phyloP scores from a whole-genome alignment of 2,797 vertebrate species.

The Dicrostonyx torquatus region DNA sequence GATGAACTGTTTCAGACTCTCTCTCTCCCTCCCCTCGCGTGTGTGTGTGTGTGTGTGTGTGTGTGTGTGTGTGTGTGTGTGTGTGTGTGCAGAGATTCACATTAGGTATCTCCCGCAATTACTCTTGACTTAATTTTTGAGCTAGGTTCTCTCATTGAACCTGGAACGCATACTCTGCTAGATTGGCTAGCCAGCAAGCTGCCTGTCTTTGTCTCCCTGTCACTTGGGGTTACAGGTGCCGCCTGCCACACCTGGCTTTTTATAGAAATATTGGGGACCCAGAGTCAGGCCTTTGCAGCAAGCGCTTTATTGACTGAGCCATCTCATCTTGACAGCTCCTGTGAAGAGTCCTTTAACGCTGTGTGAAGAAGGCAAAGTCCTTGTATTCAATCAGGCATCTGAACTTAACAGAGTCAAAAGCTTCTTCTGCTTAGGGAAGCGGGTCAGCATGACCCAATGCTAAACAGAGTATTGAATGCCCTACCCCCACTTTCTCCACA shows the following conservation, averaged over 20 bases:
- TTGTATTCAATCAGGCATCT: background rate
- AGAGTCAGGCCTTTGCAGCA: background rate
- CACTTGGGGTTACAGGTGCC: background rate
- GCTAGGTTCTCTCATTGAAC: background rate
- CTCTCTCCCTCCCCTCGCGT: background rate
- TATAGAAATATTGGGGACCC: background rate
- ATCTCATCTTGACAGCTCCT: background rate
- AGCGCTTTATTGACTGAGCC: background rate
- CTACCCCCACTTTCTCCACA: background rate
- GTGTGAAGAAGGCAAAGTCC: background rate
- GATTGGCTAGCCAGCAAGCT: background rate
- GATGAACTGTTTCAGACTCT: background rate
- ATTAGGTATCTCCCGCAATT: background rate
- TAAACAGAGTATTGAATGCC: background rate
- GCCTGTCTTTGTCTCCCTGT: background rate
- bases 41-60: background rate
- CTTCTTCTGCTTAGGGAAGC: background rate
- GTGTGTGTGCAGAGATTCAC: background rate
- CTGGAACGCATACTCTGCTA: background rate
- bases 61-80: background rate
- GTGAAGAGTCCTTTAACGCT: background rate
- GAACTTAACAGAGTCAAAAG: background rate
- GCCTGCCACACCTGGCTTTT: background rate
- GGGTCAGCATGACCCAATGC: fast-evolving
- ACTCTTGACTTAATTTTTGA: background rate